Base-by-base conservation (phyloP, 1,140 invertebrate species). In the Babylonia areolata region DNA sequence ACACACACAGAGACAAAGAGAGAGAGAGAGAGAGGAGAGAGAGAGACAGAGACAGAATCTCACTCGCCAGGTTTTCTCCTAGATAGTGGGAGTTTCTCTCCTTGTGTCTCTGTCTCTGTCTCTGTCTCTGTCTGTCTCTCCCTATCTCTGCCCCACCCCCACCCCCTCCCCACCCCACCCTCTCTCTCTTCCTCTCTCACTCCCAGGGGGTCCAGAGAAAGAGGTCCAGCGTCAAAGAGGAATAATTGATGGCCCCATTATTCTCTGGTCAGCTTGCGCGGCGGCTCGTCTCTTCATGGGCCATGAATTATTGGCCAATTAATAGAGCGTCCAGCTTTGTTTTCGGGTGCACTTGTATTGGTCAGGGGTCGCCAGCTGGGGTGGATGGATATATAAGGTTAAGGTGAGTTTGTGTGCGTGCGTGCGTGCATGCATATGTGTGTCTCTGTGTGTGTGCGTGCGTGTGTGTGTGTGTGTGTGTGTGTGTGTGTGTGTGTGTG, bases 271-370 rank as follows among this genome's bases (percentile, higher is more conserved):
- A 75, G 73, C 28, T 23, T 6, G 73, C 73, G 37, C 33, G 37
- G 5, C 73, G 37, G 37, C 73, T 12, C 31, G 12, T 39, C 73
- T 39, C 73, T 39, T 39, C 69, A 28, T n/a, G 33, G 28, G 33
- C 23, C 69, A 71, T n/a, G 28, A 71, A 71, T 33, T n/a, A 71
- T 33, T n/a, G 33, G 28, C 23, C 23, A 9, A 71, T 33, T 28
- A 71, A 71, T n/a, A 9, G 33, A 71, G 5, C 73, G 17, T 39
- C 73, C 73, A 39, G 73, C 73, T 75, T 39, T 75, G 73, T 75
- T 39, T 75, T 75, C 33, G 23, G 33, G 73, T 75, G 73, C 58
- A 64, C 15, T 64, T 28, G 69, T 9, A 15, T 11, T 5, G 11
- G 6, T 17, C 9, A 51, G 58, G 58, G 58, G 58, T 64, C 58